Base-by-base conservation (phyloP, 2,113 vertebrate genomes). In the Spea bombifrons region DNA sequence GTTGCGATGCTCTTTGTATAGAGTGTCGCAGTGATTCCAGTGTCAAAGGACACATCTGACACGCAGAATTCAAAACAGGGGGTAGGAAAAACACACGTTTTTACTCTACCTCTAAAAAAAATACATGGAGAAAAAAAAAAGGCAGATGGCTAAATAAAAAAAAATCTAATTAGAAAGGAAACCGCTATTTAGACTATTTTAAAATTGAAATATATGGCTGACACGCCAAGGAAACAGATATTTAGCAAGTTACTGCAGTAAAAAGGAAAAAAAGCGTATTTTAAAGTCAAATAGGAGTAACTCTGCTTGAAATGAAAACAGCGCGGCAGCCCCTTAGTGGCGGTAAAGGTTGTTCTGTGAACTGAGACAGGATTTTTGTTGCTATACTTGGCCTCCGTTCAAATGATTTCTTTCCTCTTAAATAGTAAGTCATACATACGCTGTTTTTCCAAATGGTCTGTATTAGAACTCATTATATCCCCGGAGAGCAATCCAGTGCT, bases 391-490 rank as follows among this genome's bases (percentile, higher is more conserved):
- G 77, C 77, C 77, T 4, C 15, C 3, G 63, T 79, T 73, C 71
- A 73, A 79, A 66, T 66, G 59, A 79, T 79, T 79, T 73, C 61
- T 67, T 79, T 79, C 77, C 63, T 73, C 66, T 66, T 66, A 73
- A 73, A 79, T 67, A 79, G 77, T 79, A 79, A 79, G 77, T 79
- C 77, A 73, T 66, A 73, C 70, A 73, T 73, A 73, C 44, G 7
- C 77, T 73, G 77, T 79, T 79, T 79, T 79, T 79, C 77, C 77
- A 79, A 73, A 73, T 67, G 50, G 70, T 79, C 63, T 79, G 49
- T 73, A 79, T 79, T 79, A 79, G 70, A 67, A 72, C 70, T 47
- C 50, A 16, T 64, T 57, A 6, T 66, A 59, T 79, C 77, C 77
- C 70, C 6, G 44, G 70, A 55, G 77, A 66, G 70, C 77, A 73